These are phyloP conservation scores for Drosophila subobscura DNA, from an alignment of 1,140 invertebrate genomes.

Conservation along the genomic window DNA sequence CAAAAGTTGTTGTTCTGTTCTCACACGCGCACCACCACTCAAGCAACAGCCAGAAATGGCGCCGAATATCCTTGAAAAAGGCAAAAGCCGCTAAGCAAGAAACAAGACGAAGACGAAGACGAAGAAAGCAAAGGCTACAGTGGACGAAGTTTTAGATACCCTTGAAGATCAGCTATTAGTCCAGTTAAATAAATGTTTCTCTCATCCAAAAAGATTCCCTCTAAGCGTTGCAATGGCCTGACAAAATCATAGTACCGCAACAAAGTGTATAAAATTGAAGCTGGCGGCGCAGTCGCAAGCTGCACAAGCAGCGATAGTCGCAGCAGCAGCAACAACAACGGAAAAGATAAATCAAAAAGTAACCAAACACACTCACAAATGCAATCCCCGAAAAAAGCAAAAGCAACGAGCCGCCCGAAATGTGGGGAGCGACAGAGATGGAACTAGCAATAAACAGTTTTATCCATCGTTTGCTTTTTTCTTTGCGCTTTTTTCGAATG, in stretches of 20 bases:
- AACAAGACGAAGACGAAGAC: constrained; percentile 20
- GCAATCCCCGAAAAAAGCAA: constrained; percentile 18
- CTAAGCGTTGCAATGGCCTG: no score
- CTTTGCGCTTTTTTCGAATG: constrained; percentile 41
- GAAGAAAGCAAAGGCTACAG: neutral
- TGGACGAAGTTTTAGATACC: no score
- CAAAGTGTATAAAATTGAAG: constrained; percentile 5
- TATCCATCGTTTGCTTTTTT: constrained; percentile 15
- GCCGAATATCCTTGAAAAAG: constrained; percentile 80
- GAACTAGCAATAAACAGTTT: constrained; percentile 60
- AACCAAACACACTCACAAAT: constrained; percentile 57
- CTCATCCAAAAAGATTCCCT: constrained; percentile 6
- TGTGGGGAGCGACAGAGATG: constrained; percentile 32
- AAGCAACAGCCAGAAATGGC: constrained; percentile 39
- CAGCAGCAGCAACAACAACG: constrained; percentile 52
- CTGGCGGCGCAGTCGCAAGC: constrained; percentile 56
- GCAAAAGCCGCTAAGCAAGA: constrained; percentile 66
- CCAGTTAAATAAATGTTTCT: no score
- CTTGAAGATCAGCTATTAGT: no score
- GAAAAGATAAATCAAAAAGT: constrained; percentile 82
- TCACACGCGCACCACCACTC: constrained; percentile 61
- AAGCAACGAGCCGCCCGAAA: constrained; percentile 36
- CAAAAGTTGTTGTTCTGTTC: constrained; percentile 67
- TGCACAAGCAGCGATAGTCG: neutral
- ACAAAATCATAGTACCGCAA: no score